Base-by-base conservation (phyloP, 2,113 vertebrate species). In the Climacteris rufus region DNA sequence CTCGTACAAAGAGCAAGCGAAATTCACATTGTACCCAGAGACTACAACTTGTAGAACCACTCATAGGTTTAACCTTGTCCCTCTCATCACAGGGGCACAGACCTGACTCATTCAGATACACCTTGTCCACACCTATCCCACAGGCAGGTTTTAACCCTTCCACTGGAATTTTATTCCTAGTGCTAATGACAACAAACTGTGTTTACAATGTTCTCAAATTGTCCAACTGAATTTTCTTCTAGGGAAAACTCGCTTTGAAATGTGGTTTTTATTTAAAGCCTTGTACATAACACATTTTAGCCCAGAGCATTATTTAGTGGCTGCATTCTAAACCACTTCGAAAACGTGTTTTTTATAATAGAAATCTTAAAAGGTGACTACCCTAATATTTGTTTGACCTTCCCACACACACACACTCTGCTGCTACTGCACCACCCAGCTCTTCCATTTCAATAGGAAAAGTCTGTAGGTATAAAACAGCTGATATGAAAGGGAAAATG, bases 241-340 rank as follows among this genome's bases (percentile, higher is more conserved):
- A 31, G 23, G 61, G 40, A 70, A 75, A 90, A 42, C 33, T n/a
- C 11, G 9, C 42, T 75, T 96, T 92, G 63, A 96, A 96, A 96
- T 81, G 87, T 90, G 92, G 59, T 88, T 97, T 95, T 87, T 90
- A 83, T 96, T 97, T 94, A 93, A 96, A 93, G 72, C 47, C 82
- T 83, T 92, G 90, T 90, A 74, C n/a, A n/a, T 63, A 92, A 96
- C 79, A 86, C 64, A 23, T 89, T 92, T 83, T 90, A 87, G 92
- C 90, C 88, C 88, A 93, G 83, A 95, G 89, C 89, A 74, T 85
- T 89, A 63, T 87, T 89, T 90, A 83, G 87, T 75, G 64, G 82
- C 84, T 87, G 56, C 50, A 81, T 75, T 91, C 63, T 86, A 80
- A 86, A 93, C 71, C 87, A 91, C 94, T 94, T 94, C 78, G 91